These are phyloP conservation scores for Arnoldichthys spilopterus DNA, from an alignment of 2,797 vertebrate species.

Conservation along the genomic window DNA sequence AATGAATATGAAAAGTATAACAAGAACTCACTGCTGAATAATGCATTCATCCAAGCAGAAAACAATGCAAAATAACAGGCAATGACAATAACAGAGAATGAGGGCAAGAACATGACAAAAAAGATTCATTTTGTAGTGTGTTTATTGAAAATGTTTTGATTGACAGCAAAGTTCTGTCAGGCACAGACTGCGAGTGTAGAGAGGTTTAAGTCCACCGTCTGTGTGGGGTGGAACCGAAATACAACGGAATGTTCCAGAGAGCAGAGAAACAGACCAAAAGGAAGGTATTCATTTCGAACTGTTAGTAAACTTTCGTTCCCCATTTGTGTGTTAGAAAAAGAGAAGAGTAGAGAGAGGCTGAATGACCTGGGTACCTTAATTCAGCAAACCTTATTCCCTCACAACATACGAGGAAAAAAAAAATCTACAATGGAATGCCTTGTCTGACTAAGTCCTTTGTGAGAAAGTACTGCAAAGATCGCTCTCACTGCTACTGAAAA, in stretches of 20 bases:
- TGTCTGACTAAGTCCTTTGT: slow-evolving; percentile 71
- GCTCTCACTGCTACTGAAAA: slow-evolving; percentile 66
- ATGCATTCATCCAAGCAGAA: slow-evolving; percentile 2
- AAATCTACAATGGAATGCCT: slow-evolving; percentile 78
- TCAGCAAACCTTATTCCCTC: slow-evolving; percentile 69
- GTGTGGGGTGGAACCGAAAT: slow-evolving; percentile 53
- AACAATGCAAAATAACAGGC: not conserved
- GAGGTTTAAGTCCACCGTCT: slow-evolving; percentile 42
- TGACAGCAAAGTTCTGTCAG: slow-evolving; percentile 79
- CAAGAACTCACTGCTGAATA: not conserved
- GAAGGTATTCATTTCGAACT: slow-evolving; percentile 78
- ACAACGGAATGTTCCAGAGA: slow-evolving; percentile 80
- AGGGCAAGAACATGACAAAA: slow-evolving; percentile 1
- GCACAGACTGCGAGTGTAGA: slow-evolving; percentile 67
- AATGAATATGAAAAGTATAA: slow-evolving; percentile 1
- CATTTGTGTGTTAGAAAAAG: slow-evolving; percentile 80
- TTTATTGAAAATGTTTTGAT: slow-evolving; percentile 80
- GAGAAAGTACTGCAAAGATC: slow-evolving; percentile 74
- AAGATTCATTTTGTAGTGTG: slow-evolving; percentile 77
- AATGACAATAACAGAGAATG: not conserved
- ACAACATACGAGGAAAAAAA: slow-evolving; percentile 66
- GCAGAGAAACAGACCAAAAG: slow-evolving; percentile 65
- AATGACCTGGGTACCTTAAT: slow-evolving; percentile 78
- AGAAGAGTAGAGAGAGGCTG: slow-evolving; percentile 63
- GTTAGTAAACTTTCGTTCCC: slow-evolving; percentile 76